phyloP scores from a whole-genome alignment of 2,113 vertebrate species.

The Syngnathus scovelli region DNA sequence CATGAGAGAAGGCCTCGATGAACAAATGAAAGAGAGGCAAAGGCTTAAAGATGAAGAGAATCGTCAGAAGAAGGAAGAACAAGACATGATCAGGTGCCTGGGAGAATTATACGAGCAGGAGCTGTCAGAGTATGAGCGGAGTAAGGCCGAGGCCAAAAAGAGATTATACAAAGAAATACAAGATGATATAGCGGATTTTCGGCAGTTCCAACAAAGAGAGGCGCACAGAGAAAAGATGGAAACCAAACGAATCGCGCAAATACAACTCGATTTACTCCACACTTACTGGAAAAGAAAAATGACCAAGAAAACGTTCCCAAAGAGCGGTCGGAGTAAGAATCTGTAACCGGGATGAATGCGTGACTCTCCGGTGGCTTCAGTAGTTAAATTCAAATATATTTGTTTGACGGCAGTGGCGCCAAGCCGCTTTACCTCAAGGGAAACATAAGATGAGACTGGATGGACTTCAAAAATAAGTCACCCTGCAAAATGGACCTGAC shows the following conservation, averaged over 20 bases:
- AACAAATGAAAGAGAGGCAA: neutral
- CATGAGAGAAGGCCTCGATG: neutral
- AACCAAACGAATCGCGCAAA: neutral
- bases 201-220: neutral
- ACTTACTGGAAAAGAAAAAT: slow-evolving; percentile 2
- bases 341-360: neutral
- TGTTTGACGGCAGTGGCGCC: neutral
- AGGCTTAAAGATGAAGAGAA: neutral
- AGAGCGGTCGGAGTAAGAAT: neutral
- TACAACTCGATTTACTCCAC: neutral
- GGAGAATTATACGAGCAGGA: slow-evolving; percentile 3
- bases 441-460: neutral
- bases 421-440: neutral
- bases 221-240: slow-evolving; percentile 2
- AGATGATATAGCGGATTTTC: neutral
- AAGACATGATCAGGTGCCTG: neutral
- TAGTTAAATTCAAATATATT: neutral
- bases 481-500: neutral
- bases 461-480: neutral
- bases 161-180: neutral
- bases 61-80: neutral
- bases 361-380: neutral
- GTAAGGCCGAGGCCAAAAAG: neutral
- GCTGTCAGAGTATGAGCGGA: neutral
- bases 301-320: neutral